Percentiles rank a stretch among this genome's conserved stretches.
These are phyloP conservation scores for Sinopyrophorus schimmeli DNA, from an alignment of 2,888 invertebrate genomes.

Conservation along the genomic window DNA sequence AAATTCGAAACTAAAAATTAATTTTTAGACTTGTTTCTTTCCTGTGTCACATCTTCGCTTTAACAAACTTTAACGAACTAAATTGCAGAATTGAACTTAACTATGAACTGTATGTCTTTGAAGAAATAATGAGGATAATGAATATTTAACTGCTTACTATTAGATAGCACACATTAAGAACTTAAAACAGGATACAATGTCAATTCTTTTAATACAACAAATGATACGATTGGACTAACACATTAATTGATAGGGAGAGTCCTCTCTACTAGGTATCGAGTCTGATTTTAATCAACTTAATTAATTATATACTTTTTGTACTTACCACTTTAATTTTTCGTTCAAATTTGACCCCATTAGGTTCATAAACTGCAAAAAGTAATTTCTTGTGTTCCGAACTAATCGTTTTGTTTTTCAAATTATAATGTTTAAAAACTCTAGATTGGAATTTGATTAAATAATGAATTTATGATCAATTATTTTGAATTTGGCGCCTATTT, in stretches of 20 bases:
- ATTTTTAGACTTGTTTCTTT: too few species aligned
- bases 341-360: too few species aligned
- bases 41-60: slow-evolving; percentile 26
- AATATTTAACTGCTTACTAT: slow-evolving; percentile 17
- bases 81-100: slow-evolving; percentile 30
- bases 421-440: too few species aligned
- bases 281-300: slow-evolving; percentile 18
- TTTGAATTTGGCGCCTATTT: too few species aligned
- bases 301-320: too few species aligned
- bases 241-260: slow-evolving; percentile 30
- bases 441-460: too few species aligned
- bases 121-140: slow-evolving; percentile 17
- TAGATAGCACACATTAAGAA: slow-evolving; percentile 8
- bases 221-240: slow-evolving; percentile 23
- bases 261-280: slow-evolving; percentile 24
- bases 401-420: too few species aligned
- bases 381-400: too few species aligned
- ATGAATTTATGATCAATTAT: too few species aligned
- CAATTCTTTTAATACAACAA: slow-evolving; percentile 26
- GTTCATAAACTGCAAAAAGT: too few species aligned
- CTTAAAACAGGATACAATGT: slow-evolving; percentile 20
- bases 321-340: too few species aligned
- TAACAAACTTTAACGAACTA: slow-evolving; percentile 28
- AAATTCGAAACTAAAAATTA: too few species aligned
- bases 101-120: slow-evolving; percentile 25